Percentiles rank a stretch among this genome's conserved stretches.
Evolutionary conservation across 2,113 vertebrate species (phyloP).

Genomic region (Pungitius pungitius): DNA sequence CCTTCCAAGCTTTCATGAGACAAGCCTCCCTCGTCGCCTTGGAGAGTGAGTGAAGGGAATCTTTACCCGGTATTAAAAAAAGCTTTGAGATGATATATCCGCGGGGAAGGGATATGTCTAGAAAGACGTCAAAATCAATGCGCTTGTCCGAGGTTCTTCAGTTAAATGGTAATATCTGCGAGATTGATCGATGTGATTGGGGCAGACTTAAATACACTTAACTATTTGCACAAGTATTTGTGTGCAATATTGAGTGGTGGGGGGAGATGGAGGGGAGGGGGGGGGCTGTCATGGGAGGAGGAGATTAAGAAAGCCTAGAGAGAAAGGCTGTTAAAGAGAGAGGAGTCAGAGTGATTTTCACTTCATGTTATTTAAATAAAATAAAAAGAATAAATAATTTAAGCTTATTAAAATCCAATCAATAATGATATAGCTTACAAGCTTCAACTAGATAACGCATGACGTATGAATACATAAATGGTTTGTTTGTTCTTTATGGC

Average conservation of each 20-base stretch:
- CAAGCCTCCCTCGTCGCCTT: slow-evolving; percentile 28
- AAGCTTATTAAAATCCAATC: background rate
- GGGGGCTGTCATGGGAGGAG: slow-evolving; percentile 21
- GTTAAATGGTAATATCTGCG: slow-evolving; percentile 65
- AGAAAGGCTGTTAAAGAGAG: slow-evolving; percentile 22
- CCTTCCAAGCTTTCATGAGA: slow-evolving; percentile 47
- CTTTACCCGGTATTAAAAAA: slow-evolving; percentile 61
- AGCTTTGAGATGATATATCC: slow-evolving; percentile 50
- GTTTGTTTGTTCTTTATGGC: slow-evolving; percentile 19
- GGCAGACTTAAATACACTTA: slow-evolving; percentile 67
- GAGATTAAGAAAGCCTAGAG: slow-evolving; percentile 7
- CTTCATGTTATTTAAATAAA: background rate
- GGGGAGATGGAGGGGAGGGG: background rate
- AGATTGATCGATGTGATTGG: slow-evolving; percentile 70
- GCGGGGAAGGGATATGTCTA: slow-evolving; percentile 21
- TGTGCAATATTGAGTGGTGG: slow-evolving; percentile 62
- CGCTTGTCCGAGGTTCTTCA: slow-evolving; percentile 33
- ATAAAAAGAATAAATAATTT: background rate
- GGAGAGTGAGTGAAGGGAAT: slow-evolving; percentile 47
- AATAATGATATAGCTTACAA: background rate
- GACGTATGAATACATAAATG: slow-evolving; percentile 12
- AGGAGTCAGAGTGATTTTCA: background rate
- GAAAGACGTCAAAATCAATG: slow-evolving; percentile 61
- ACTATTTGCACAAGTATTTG: slow-evolving; percentile 75
- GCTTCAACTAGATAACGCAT: background rate